These are phyloP conservation scores for Alligator mississippiensis DNA, from an alignment of 2,113 vertebrate genomes.

Conservation along the genomic window DNA sequence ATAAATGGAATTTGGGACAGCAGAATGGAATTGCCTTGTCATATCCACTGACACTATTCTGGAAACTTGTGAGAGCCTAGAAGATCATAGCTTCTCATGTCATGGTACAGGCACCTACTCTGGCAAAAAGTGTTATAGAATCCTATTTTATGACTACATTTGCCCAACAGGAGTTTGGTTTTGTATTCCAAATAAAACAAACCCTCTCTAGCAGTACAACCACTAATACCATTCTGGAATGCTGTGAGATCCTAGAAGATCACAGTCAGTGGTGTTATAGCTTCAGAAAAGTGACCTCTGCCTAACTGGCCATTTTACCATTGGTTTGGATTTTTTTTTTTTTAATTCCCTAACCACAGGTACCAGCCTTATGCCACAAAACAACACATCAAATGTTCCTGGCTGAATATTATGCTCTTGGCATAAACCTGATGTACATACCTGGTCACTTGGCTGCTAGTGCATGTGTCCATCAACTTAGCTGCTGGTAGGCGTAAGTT, in stretches of 20 bases:
- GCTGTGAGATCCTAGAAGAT: neutral
- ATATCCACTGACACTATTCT: no score
- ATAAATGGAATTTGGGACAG: neutral
- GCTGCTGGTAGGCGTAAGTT: no score
- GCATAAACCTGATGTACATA: neutral
- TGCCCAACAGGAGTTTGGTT: neutral
- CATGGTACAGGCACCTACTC: neutral
- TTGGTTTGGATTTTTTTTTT: neutral
- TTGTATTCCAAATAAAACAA: neutral
- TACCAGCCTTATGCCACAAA: neutral
- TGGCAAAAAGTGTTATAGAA: constrained; percentile 10
- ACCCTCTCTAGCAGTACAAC: neutral
- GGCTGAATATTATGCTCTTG: neutral
- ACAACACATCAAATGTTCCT: neutral
- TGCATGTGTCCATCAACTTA: neutral
- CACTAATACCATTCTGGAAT: neutral
- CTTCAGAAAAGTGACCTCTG: neutral
- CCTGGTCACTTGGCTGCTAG: neutral
- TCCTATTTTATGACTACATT: neutral
- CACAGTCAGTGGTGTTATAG: no score
- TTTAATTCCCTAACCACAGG: neutral
- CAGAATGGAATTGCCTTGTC: neutral
- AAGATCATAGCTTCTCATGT: no score
- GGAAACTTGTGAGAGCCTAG: no score
- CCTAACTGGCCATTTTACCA: neutral